Evolutionary conservation across 2,888 invertebrate species (phyloP).

Genomic region (Scrobipalpa atriplicella): DNA sequence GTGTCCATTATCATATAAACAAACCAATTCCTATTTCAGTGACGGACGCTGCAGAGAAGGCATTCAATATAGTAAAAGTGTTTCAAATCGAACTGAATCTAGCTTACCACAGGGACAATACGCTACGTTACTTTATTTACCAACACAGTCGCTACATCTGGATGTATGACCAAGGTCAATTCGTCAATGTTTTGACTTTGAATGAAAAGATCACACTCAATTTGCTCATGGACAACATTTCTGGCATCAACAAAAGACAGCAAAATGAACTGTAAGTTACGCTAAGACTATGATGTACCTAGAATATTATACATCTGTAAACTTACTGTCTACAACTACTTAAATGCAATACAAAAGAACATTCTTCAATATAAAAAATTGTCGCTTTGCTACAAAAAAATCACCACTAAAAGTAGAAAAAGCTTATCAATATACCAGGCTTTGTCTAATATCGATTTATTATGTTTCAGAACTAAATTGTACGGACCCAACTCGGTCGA

Average conservation of each 20-base stretch:
- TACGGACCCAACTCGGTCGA: constrained; percentile 89
- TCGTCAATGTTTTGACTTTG: constrained; percentile 73
- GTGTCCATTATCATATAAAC: constrained; percentile 2
- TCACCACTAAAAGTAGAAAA: too few species aligned
- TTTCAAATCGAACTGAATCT: constrained; percentile 71
- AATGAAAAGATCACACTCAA: constrained; percentile 77
- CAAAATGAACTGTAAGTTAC: constrained; percentile 82
- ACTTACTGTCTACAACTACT: too few species aligned
- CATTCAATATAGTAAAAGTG: constrained; percentile 70
- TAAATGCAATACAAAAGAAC: too few species aligned
- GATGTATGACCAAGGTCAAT: constrained; percentile 73
- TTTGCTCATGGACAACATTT: constrained; percentile 75
- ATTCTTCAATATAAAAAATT: too few species aligned
- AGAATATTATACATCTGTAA: neutral
- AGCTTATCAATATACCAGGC: too few species aligned
- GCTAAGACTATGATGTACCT: neutral
- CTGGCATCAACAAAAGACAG: constrained; percentile 79
- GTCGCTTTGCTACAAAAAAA: too few species aligned
- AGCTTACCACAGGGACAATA: constrained; percentile 68
- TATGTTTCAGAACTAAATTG: constrained; percentile 83
- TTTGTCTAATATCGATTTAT: neutral
- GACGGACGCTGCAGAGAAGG: constrained; percentile 57
- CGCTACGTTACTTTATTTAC: constrained; percentile 79
- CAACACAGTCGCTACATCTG: constrained; percentile 83
- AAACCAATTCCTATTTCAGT: constrained; percentile 59